Evolutionary conservation across 2,888 invertebrate species (phyloP), one percentile per base, ranked within the genome.

Genomic region (Theristus sp.): DNA sequence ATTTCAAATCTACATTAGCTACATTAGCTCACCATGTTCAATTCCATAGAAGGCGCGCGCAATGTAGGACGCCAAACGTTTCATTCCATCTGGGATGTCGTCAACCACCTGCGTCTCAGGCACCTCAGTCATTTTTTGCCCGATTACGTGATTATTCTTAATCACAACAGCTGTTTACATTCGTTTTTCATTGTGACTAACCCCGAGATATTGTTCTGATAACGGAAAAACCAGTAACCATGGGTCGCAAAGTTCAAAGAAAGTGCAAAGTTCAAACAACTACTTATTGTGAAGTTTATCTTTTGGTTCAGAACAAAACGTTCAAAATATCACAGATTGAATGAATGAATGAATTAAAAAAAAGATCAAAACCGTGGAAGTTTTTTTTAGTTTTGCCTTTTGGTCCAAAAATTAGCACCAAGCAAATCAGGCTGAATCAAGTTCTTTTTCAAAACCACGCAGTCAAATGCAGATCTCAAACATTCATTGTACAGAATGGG

Each of bases 61-160:
- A 27, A 68, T 46, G 13, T 65, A 57, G 17, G 66, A 47, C 6
- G 60, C 61, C 28, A 68, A 58, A 3, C 56, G 28, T 49, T 69
- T 67, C 59, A 68, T 59, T 25, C 26, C 57, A 25, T 64, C 65
- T 2, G 68, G 68, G 2, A 68, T 63, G 56, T 68, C 67, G 46
- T 64, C 60, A 24, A 65, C 59, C 3, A 38, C 28, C 27, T 57
- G 56, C 1, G 6, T 26, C 26, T 58, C 61, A 1, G 61, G 55
- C 6, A 58, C 54, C 2, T 17, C 28, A 24, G 28, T 17, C 49
- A 49, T 49, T 17, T 13, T 38, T 38, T 20, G 20, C n/a, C n/a
- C n/a, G n/a, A n/a, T n/a, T n/a, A n/a, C n/a, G n/a, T n/a, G n/a
- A n/a, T n/a, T n/a, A n/a, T n/a, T n/a, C n/a, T n/a, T n/a, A n/a